Conservation (phyloP, 2,888 invertebrate genomes). For the Melanostoma scalare region DNA sequence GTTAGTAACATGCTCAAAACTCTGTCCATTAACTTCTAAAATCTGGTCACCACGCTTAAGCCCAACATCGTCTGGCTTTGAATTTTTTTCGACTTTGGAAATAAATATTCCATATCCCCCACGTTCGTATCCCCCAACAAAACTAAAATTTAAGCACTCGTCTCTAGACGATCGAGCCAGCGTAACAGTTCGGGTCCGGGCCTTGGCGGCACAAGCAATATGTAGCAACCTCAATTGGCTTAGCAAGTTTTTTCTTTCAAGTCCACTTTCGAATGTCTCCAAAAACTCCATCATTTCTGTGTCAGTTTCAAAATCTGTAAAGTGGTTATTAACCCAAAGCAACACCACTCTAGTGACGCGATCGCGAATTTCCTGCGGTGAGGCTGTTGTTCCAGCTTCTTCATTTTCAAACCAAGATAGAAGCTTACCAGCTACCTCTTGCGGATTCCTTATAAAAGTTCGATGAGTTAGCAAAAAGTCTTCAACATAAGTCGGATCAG, state of each 20-base stretch:
- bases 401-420: slow-evolving; percentile 93
- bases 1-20: slow-evolving; percentile 96
- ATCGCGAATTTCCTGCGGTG: slow-evolving; percentile 82
- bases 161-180: slow-evolving; percentile 95
- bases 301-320: slow-evolving; percentile 98
- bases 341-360: slow-evolving; percentile 97
- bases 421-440: slow-evolving; percentile 93
- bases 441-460: slow-evolving; percentile 94
- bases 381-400: slow-evolving; percentile 76
- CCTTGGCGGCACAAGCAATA: slow-evolving; percentile 98
- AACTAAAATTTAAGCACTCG: slow-evolving; percentile 95
- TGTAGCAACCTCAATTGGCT: slow-evolving; percentile 92
- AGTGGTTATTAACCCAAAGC: slow-evolving; percentile 99
- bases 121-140: slow-evolving; percentile 96
- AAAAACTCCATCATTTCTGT: slow-evolving; percentile 98
- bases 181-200: slow-evolving; percentile 94
- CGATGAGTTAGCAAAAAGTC: slow-evolving; percentile 98
- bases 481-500: slow-evolving; percentile 99
- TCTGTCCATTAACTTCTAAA: slow-evolving; percentile 98
- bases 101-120: slow-evolving; percentile 97
- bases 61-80: slow-evolving; percentile 97
- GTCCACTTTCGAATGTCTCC: slow-evolving; percentile 93
- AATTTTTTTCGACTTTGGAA: slow-evolving; percentile 94
- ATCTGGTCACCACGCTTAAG: slow-evolving; percentile 98
- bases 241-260: slow-evolving; percentile 93